Percentiles rank a stretch among this genome's conserved stretches.
phyloP scores from a whole-genome alignment of 2,888 invertebrate species.

The Hydrotaea diabolus region DNA sequence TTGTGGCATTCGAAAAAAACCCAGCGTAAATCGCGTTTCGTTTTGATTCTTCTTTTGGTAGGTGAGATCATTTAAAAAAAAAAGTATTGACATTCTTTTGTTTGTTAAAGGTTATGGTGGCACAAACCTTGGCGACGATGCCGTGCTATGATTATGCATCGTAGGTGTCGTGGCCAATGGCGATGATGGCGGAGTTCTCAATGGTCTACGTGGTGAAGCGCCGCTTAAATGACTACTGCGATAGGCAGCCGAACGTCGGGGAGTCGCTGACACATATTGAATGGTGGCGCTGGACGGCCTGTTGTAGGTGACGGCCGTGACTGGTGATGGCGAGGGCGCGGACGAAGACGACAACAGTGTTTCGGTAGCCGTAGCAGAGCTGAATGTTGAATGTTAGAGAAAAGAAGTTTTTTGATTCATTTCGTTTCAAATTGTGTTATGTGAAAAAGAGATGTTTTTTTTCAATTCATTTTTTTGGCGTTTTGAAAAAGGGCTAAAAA shows the following conservation, averaged over 20 bases:
- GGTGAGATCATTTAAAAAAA: conserved; percentile 29
- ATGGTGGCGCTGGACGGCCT: conserved; percentile 43
- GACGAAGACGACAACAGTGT: conserved; percentile 52
- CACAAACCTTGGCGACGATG: conserved; percentile 80
- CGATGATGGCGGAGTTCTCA: conserved; percentile 80
- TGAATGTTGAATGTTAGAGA: conserved; percentile 66
- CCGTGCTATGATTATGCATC: conserved; percentile 75
- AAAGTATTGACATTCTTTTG: background rate
- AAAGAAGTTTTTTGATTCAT: conserved; percentile 60
- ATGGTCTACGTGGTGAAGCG: conserved; percentile 78
- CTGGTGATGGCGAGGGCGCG: conserved; percentile 53
- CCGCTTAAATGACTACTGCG: conserved; percentile 69
- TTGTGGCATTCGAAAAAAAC: conserved; percentile 13
- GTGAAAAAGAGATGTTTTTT: conserved; percentile 3
- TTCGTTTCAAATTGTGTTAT: conserved; percentile 56
- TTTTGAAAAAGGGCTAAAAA: background rate
- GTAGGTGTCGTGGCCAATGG: conserved; percentile 78
- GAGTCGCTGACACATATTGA: conserved; percentile 71
- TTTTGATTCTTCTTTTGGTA: conserved; percentile 33
- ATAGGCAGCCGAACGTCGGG: conserved; percentile 73
- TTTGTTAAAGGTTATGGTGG: conserved; percentile 45
- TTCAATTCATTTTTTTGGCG: background rate
- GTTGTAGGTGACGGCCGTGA: conserved; percentile 21
- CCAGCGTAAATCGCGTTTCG: conserved; percentile 38
- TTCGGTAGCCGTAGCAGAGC: conserved; percentile 55